Percentiles rank a stretch among this genome's conserved stretches.
These are phyloP conservation scores for Rhyzopertha dominica DNA, from an alignment of 1,140 invertebrate genomes.

Conservation along the genomic window DNA sequence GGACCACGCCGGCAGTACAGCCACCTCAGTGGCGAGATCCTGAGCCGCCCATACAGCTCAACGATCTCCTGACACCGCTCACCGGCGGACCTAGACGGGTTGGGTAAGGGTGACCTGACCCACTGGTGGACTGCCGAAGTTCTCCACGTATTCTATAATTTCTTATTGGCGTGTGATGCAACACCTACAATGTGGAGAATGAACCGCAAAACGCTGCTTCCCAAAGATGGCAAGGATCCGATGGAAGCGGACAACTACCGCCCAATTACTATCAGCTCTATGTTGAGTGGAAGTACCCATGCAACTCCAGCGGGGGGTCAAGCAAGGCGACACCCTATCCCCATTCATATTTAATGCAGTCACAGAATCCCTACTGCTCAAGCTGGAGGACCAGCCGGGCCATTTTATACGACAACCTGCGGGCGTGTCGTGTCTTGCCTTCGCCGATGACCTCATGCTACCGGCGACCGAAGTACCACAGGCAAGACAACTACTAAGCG, in stretches of 20 bases:
- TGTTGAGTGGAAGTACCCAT: too few relatives aligned
- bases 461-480: background rate
- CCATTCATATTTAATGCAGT: slow-evolving; percentile 42
- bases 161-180: too few relatives aligned
- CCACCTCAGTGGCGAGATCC: too few relatives aligned
- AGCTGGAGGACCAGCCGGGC: too few relatives aligned
- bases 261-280: slow-evolving; percentile 27
- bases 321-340: slow-evolving; percentile 44
- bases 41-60: too few relatives aligned
- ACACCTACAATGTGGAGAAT: slow-evolving; percentile 25
- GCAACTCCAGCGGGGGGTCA: slow-evolving; percentile 39
- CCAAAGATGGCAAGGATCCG: slow-evolving; percentile 25
- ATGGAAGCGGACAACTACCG: slow-evolving; percentile 19
- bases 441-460: slow-evolving; percentile 2
- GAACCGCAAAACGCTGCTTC: slow-evolving; percentile 33
- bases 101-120: background rate
- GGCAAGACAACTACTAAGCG: slow-evolving; percentile 16
- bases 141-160: slow-evolving; percentile 9
- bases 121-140: slow-evolving; percentile 1
- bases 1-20: too few relatives aligned
- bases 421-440: slow-evolving; percentile 13
- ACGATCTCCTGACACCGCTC: too few relatives aligned
- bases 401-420: background rate
- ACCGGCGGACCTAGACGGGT: too few relatives aligned
- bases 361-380: slow-evolving; percentile 30